Evolutionary conservation across 2,888 invertebrate genomes (phyloP).

Genomic region (Chloromyia formosa): DNA sequence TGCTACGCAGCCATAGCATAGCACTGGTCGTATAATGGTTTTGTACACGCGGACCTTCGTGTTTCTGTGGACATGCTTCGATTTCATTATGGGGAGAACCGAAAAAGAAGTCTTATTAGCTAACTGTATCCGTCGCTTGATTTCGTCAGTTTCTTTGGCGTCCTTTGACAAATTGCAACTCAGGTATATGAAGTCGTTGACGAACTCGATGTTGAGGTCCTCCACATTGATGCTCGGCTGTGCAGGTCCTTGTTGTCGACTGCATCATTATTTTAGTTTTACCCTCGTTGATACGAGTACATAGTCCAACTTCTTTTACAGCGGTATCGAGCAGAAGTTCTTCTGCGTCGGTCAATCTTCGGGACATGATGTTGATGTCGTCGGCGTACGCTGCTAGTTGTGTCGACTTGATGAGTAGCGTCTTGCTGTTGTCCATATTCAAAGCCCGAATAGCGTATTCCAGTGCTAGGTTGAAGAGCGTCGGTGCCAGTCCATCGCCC

Average conservation of each 20-base stretch:
- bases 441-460: background rate
- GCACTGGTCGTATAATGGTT: background rate
- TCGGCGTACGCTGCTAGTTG: background rate
- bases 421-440: background rate
- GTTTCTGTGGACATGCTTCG: background rate
- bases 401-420: background rate
- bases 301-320: background rate
- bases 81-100: background rate
- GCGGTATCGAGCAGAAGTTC: background rate
- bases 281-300: background rate
- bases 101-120: background rate
- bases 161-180: constrained; percentile 6
- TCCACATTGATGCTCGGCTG: background rate
- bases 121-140: background rate
- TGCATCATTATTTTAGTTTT: background rate
- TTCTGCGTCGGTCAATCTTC: background rate
- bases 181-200: background rate
- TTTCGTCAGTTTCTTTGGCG: background rate
- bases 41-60: background rate
- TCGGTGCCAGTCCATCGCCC: too few species aligned
- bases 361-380: background rate
- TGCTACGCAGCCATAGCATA: background rate
- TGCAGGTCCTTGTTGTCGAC: background rate
- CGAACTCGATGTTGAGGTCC: background rate
- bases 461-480: too few species aligned